Percentiles rank a stretch among this genome's conserved stretches.
These are phyloP conservation scores for Hormiphora californensis DNA, from an alignment of 37 sponge, comb jelly and placozoan genomes.

Conservation along the genomic window DNA sequence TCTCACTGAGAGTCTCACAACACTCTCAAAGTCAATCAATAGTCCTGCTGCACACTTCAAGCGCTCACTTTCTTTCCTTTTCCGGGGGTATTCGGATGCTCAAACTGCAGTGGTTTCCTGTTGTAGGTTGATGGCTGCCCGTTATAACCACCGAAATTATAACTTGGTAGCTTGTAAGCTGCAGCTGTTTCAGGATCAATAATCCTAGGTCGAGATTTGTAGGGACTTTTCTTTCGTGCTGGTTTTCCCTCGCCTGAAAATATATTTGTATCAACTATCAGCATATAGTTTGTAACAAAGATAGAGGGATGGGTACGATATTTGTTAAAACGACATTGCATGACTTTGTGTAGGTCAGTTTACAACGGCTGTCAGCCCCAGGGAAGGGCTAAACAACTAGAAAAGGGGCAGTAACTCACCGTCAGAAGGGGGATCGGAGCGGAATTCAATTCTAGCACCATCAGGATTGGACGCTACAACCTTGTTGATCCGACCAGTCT, in stretches of 20 bases:
- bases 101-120: slow-evolving; percentile 42
- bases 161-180: slow-evolving; percentile 44
- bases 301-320: too few relatives aligned
- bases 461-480: slow-evolving; percentile 45
- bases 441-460: slow-evolving; percentile 41
- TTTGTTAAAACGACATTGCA: too few relatives aligned
- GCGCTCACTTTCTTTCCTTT: neutral
- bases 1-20: too few relatives aligned
- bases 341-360: too few relatives aligned
- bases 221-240: neutral
- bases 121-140: slow-evolving; percentile 6
- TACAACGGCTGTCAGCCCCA: neutral
- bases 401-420: neutral
- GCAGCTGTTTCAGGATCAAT: slow-evolving; percentile 50
- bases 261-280: too few relatives aligned
- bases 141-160: slow-evolving; percentile 33
- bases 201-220: slow-evolving; percentile 6
- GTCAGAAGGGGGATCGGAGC: slow-evolving; percentile 33
- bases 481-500: slow-evolving; percentile 43
- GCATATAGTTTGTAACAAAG: too few relatives aligned
- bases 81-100: slow-evolving; percentile 5
- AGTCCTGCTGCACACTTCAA: too few relatives aligned
- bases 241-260: neutral
- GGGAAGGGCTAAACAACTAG: neutral
- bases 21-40: too few relatives aligned